Conservation (phyloP, 2,797 vertebrate species). For the Eremophila alpestris region DNA sequence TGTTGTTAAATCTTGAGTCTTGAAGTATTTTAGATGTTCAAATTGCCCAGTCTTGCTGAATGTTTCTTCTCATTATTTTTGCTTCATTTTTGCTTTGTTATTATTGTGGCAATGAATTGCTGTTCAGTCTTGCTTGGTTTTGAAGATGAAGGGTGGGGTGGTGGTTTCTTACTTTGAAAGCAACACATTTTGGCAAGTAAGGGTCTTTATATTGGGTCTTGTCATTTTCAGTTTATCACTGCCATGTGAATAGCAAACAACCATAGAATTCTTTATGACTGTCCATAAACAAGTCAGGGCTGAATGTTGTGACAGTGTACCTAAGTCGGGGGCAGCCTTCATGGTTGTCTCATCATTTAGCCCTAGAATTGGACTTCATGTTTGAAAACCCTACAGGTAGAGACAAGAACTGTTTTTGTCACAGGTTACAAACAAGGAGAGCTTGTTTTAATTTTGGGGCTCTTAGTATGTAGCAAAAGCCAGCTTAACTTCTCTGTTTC, state of each 20-base stretch:
- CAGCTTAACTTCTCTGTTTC: constrained; percentile 27
- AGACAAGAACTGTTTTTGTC: background rate
- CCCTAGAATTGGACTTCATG: background rate
- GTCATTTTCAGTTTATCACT: background rate
- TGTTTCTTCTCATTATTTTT: background rate
- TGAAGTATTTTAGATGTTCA: background rate
- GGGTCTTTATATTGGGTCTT: background rate
- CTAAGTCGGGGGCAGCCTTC: background rate
- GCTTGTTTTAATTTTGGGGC: background rate
- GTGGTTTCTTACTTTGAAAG: background rate
- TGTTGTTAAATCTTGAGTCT: background rate
- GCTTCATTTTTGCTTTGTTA: background rate
- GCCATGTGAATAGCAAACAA: background rate
- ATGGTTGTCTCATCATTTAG: background rate
- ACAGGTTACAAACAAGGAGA: background rate
- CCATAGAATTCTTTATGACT: background rate
- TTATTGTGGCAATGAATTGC: background rate
- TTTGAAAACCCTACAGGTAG: background rate
- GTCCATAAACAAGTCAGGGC: background rate
- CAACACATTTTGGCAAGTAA: background rate
- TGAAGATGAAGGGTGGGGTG: background rate
- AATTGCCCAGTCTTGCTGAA: background rate
- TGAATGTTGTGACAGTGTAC: background rate
- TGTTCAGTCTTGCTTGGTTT: background rate
- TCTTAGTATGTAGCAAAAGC: background rate